These are phyloP conservation scores for Drosophila leonis DNA, from an alignment of 2,888 invertebrate genomes.

Conservation along the genomic window DNA sequence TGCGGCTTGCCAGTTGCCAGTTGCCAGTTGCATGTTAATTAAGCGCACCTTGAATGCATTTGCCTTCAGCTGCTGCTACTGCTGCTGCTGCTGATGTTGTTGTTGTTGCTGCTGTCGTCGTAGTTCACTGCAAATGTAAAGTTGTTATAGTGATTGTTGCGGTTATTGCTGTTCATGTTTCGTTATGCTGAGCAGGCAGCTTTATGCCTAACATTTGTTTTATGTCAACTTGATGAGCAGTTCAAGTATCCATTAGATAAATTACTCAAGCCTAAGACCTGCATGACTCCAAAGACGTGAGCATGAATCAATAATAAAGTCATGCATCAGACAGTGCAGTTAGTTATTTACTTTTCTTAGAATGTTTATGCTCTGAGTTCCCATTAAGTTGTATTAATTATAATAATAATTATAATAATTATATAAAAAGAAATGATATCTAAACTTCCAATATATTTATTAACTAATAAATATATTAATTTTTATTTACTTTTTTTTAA, in stretches of 20 bases:
- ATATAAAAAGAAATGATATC: background rate
- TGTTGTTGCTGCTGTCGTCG: constrained; percentile 32
- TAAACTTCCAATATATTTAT: background rate
- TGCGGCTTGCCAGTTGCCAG: constrained; percentile 28
- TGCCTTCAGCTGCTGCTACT: constrained; percentile 40
- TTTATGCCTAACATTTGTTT: constrained; percentile 67
- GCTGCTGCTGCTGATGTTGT: constrained; percentile 22
- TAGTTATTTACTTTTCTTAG: constrained; percentile 3
- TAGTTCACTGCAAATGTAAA: constrained; percentile 51
- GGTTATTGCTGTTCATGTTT: constrained; percentile 38
- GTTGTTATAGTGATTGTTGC: constrained; percentile 40
- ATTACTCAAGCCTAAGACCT: constrained; percentile 47
- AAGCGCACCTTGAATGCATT: constrained; percentile 78
- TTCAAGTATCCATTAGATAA: constrained; percentile 71
- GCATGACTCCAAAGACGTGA: constrained; percentile 38
- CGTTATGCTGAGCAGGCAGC: constrained; percentile 66
- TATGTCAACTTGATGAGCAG: constrained; percentile 71
- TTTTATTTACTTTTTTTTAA: too few relatives aligned
- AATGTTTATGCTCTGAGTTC: background rate
- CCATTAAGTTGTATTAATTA: background rate
- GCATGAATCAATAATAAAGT: constrained; percentile 44
- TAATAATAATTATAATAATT: background rate
- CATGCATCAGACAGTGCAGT: constrained; percentile 30
- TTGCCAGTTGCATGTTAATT: constrained; percentile 79
- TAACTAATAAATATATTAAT: background rate